Base-by-base conservation (phyloP, 2,113 vertebrate genomes). In the Spheniscus mendiculus region DNA sequence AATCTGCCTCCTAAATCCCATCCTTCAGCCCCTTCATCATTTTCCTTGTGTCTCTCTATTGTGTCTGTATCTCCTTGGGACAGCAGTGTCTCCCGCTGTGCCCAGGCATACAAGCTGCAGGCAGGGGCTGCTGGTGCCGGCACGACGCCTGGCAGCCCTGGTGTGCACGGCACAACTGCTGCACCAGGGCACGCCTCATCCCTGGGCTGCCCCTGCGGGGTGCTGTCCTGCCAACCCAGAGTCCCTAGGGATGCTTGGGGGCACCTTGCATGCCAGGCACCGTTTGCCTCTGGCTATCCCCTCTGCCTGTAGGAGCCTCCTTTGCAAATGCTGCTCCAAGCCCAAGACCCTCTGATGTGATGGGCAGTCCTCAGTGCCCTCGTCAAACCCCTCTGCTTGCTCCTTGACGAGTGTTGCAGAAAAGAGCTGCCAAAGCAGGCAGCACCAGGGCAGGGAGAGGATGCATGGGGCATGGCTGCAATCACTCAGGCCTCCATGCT, bases 1-100 rank as follows among this genome's bases (percentile, higher is more conserved):
- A 40, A 85, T 97, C 93, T 90, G 88, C 87, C 70, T 91, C 90
- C 81, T 34, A 83, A 95, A 93, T 85, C 94, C 89, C 97, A 69
- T 71, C 83, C 89, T 79, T 74, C 97, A 94, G 61, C 66, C 73
- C 69, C 78, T 81, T 85, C 93, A 49, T 83, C 65, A n/a, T 11
- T 76, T 82, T 30, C 93, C 50, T 27, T 12, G 38, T 34, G 72
- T 38, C 38, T 87, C 53, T 34, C 71, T 42, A 11, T n/a, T 38
- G 66, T 59, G 65, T 40, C 70, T 42, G 38, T 50, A n/a, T 58
- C 93, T 87, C 72, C 72, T 34, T 0, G 9, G 93, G 89, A 67
- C 93, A 96, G 76, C 45, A 12, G 27, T 49, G 76, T 45, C 83
- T 56, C 93, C 71, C 53, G 89, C 88, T 72, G 90, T 88, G 89